Percentiles rank a stretch among this genome's conserved stretches.
Conservation (phyloP, 2,888 invertebrate genomes). For the Diachrysia chrysitis region DNA sequence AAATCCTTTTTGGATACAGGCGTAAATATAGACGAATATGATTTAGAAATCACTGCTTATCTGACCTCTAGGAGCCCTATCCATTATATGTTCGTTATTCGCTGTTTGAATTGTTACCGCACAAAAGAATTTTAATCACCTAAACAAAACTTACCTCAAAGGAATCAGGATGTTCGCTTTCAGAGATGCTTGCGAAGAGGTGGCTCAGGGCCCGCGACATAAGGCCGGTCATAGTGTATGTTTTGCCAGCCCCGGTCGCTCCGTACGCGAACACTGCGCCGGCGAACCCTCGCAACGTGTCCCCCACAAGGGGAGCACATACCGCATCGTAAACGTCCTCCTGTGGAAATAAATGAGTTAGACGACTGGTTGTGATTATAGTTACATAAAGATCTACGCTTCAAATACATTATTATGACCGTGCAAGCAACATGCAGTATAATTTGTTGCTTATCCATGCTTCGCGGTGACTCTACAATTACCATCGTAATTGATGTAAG, state of each 20-base stretch:
- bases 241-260: slow-evolving; percentile 97
- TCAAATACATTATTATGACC: too few species aligned
- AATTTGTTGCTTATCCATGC: neutral
- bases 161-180: slow-evolving; percentile 88
- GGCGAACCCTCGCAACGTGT: slow-evolving; percentile 96
- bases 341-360: slow-evolving; percentile 56
- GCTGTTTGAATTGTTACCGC: too few species aligned
- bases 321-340: slow-evolving; percentile 96
- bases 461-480: neutral
- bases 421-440: neutral
- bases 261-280: slow-evolving; percentile 99
- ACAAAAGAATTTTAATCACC: too few species aligned
- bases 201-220: slow-evolving; percentile 96
- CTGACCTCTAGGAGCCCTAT: too few species aligned
- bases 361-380: neutral
- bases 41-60: too few species aligned
- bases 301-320: slow-evolving; percentile 95
- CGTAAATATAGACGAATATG: too few species aligned
- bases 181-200: slow-evolving; percentile 92
- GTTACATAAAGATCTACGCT: neutral
- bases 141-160: slow-evolving; percentile 88
- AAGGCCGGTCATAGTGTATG: slow-evolving; percentile 97
- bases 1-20: too few species aligned
- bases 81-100: too few species aligned
- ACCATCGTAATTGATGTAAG: neutral